Percentiles rank a stretch among this genome's conserved stretches.
Evolutionary conservation across 2,888 invertebrate genomes (phyloP).

Genomic region (Calliphora vomitoria): DNA sequence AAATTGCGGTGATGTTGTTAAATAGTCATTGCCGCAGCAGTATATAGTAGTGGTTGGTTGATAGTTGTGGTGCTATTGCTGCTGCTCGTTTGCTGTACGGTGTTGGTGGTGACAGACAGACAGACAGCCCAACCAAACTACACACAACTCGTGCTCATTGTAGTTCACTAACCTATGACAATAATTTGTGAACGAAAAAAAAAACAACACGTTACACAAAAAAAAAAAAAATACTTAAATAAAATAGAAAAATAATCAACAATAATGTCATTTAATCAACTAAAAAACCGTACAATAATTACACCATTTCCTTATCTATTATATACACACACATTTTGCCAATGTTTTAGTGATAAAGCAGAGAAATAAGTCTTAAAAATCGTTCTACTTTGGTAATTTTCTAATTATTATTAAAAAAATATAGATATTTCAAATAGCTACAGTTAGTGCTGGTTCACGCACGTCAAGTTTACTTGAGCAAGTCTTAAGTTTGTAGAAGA

Average conservation of each 20-base stretch:
- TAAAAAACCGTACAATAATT: conserved; percentile 67
- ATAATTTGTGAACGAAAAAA: conserved; percentile 79
- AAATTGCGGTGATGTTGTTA: conserved; percentile 59
- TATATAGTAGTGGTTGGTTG: background rate
- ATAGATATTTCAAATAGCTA: too few relatives aligned
- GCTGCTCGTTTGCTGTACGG: conserved; percentile 11
- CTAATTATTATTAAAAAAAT: too few relatives aligned
- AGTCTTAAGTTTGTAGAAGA: too few relatives aligned
- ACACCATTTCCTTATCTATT: conserved; percentile 36
- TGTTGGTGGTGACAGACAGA: conserved; percentile 34
- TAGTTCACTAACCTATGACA: conserved; percentile 82
- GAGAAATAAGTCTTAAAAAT: too few relatives aligned
- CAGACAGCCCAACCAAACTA: conserved; percentile 54
- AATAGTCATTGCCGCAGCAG: conserved; percentile 42
- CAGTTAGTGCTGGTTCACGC: too few relatives aligned
- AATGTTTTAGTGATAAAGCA: too few relatives aligned
- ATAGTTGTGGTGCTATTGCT: conserved; percentile 36
- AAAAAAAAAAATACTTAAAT: conserved; percentile 44
- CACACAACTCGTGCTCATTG: conserved; percentile 72
- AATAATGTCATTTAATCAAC: conserved; percentile 60
- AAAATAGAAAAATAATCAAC: conserved; percentile 66
- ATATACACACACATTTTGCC: conserved; percentile 11
- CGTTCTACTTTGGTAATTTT: too few relatives aligned
- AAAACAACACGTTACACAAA: background rate
- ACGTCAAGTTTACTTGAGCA: too few relatives aligned